Evolutionary conservation across 2,888 invertebrate genomes (phyloP), one percentile per base, ranked within the genome.

Genomic region (Pegoplata infirma): DNA sequence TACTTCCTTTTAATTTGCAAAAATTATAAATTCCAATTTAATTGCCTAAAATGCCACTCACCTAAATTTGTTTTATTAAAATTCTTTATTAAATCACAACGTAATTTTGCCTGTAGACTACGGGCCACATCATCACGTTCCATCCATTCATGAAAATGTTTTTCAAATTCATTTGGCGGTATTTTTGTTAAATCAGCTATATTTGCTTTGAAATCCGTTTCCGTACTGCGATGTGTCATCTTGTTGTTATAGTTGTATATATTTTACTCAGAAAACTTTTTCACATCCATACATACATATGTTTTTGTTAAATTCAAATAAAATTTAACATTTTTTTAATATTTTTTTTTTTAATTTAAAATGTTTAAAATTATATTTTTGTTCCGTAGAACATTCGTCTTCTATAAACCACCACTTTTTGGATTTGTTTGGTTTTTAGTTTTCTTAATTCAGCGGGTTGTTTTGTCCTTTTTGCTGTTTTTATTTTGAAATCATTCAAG

Each of bases 41-140:
- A n/a, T n/a, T 32, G 3, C 7, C 44, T 3, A 25, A 1, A 21
- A 14, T 23, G 4, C 5, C 8, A 81, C 85, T 85, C 81, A 89
- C 89, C 90, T 47, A 90, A 81, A 32, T 84, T 75, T 1, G 89
- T 89, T 80, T 85, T 86, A 36, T 88, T 88, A 25, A 89, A 90
- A 32, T 84, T 86, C 2, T 82, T 82, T 28, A 89, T 86, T 2
- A 90, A 82, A 73, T 89, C 87, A 72, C 83, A 84, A 1, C 90
- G 85, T 19, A 90, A 69, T 69, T 89, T 88, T 1, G 87, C 84
- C 67, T 89, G 88, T 69, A 89, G 69, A 2, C 85, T 83, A 6
- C 84, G 84, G 4, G 88, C 88, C 2, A 89, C 82, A 66, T 87
- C 88, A 75, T 88, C 87, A 12, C 87, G 82, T 49, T 86, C 83